These are phyloP conservation scores for Sitobion miscanthi DNA, from an alignment of 1,140 invertebrate species.

Conservation along the genomic window DNA sequence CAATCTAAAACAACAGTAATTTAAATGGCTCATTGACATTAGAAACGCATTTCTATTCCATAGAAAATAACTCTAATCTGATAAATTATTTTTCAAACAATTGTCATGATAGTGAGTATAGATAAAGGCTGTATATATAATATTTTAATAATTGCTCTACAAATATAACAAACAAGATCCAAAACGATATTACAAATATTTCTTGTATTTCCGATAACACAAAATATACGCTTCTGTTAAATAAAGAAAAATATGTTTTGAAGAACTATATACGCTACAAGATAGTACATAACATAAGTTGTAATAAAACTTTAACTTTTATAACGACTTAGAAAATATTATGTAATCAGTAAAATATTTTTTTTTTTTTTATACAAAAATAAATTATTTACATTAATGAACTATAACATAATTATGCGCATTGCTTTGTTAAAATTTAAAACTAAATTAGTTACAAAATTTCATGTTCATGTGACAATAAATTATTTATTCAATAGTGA, in stretches of 20 bases:
- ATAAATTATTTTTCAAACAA: neutral
- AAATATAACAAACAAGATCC: neutral
- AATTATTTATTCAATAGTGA: conserved; percentile 12
- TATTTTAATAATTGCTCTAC: neutral
- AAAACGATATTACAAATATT: neutral
- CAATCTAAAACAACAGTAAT: neutral
- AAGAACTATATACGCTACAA: neutral
- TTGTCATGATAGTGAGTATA: neutral
- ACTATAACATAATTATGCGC: neutral
- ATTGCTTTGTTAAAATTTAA: neutral
- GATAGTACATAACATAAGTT: neutral
- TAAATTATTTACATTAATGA: neutral
- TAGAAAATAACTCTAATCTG: neutral
- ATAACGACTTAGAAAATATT: neutral
- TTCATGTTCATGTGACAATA: neutral
- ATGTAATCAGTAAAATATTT: neutral
- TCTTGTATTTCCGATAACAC: neutral
- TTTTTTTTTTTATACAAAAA: neutral
- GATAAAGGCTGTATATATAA: neutral
- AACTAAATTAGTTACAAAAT: neutral
- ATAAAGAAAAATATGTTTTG: neutral
- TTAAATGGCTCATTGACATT: neutral
- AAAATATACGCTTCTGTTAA: neutral
- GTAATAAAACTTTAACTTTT: neutral
- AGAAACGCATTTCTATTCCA: neutral